A percentile compares a stretch with the other conserved stretches of the same genome.
Conservation (phyloP, 2,797 vertebrate species). For the Rachycentron canadum region DNA sequence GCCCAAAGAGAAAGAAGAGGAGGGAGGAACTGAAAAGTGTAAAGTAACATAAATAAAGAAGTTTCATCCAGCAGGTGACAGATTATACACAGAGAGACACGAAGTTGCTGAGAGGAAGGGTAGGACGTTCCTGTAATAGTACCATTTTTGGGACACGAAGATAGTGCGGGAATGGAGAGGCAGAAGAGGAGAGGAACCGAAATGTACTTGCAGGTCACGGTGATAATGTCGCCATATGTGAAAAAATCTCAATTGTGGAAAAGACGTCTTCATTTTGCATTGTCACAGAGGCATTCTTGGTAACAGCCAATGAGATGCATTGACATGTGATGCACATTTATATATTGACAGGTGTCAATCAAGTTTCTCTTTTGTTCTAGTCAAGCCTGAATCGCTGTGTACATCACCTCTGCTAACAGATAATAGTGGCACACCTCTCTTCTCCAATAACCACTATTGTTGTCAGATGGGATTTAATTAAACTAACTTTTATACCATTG, state of each 20-base stretch:
- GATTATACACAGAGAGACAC: conserved; percentile 33
- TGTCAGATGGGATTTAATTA: background rate
- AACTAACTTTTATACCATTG: background rate
- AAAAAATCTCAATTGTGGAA: too few relatives aligned
- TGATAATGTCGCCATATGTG: too few relatives aligned
- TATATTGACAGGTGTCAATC: too few relatives aligned
- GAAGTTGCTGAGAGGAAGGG: conserved; percentile 33
- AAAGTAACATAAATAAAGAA: conserved; percentile 46
- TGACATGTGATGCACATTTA: too few relatives aligned
- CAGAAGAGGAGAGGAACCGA: conserved; percentile 1
- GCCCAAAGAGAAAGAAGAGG: conserved; percentile 22
- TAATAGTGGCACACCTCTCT: background rate
- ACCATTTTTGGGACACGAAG: conserved; percentile 11
- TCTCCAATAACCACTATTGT: background rate
- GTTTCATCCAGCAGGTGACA: conserved; percentile 53
- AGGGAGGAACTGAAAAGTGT: conserved; percentile 43
- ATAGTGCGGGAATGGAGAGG: conserved; percentile 25
- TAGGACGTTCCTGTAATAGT: conserved; percentile 23
- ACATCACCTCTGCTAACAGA: too few relatives aligned
- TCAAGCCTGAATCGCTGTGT: too few relatives aligned
- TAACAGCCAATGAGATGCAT: too few relatives aligned
- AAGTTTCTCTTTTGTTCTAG: too few relatives aligned
- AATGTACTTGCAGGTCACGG: too few relatives aligned
- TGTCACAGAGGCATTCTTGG: too few relatives aligned
- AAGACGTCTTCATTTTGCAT: too few relatives aligned